A percentile compares a stretch with the other conserved stretches of the same genome.
Evolutionary conservation across 1,140 invertebrate species (phyloP).

Genomic region (Hypothenemus hampei): DNA sequence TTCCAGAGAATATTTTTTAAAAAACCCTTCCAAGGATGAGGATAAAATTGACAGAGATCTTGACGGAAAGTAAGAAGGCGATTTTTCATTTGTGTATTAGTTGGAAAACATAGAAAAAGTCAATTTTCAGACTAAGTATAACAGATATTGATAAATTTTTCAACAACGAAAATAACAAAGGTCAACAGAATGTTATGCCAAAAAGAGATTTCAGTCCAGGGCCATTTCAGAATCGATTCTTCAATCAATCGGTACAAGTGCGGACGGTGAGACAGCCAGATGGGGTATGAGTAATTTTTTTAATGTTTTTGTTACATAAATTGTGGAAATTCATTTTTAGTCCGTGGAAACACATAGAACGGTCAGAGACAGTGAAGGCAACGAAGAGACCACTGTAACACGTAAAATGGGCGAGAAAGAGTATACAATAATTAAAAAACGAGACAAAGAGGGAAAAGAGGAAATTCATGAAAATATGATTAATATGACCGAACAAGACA

Average conservation of each 20-base stretch:
- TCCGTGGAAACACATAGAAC: conserved; percentile 47
- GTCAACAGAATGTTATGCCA: too few relatives aligned
- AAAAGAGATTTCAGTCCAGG: too few relatives aligned
- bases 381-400: conserved; percentile 49
- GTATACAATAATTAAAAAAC: conserved; percentile 45
- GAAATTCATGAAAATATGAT: conserved; percentile 47
- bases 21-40: conserved; percentile 38
- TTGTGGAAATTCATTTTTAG: conserved; percentile 32
- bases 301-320: too few relatives aligned
- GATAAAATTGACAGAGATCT: conserved; percentile 48
- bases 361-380: conserved; percentile 49
- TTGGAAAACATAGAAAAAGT: not conserved
- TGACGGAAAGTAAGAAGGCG: conserved; percentile 49
- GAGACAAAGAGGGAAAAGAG: conserved; percentile 47
- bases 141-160: not conserved
- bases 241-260: conserved; percentile 33
- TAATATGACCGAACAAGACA: conserved; percentile 46
- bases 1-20: conserved; percentile 48
- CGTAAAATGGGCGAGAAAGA: conserved; percentile 47
- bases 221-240: conserved; percentile 38
- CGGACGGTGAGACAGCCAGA: conserved; percentile 45
- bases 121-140: not conserved
- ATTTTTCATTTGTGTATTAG: not conserved
- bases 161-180: not conserved
- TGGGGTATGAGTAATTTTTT: conserved; percentile 42